phyloP scores from a whole-genome alignment of 2,888 invertebrate species.

The Orchestes rusci region DNA sequence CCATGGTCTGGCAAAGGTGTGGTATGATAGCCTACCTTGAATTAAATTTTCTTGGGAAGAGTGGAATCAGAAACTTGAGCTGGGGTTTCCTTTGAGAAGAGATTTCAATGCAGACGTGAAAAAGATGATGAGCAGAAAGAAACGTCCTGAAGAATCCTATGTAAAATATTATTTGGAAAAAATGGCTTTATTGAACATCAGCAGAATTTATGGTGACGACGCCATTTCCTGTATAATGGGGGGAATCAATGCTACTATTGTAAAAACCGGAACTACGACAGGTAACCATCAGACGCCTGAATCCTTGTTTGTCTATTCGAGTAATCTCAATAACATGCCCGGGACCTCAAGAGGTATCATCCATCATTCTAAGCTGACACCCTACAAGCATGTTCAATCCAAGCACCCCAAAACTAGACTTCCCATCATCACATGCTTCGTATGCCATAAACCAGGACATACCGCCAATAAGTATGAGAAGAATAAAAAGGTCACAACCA shows the following conservation, averaged over 20 bases:
- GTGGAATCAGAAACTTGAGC: slow-evolving; percentile 24
- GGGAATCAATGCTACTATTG: background rate
- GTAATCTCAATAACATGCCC: slow-evolving; percentile 6
- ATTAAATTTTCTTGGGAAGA: slow-evolving; percentile 25
- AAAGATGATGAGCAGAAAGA: slow-evolving; percentile 22
- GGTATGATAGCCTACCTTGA: slow-evolving; percentile 26
- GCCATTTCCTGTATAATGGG: background rate
- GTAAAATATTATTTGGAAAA: background rate
- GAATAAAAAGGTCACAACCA: background rate
- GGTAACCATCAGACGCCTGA: slow-evolving; percentile 25
- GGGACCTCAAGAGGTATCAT: background rate
- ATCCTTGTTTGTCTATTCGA: slow-evolving; percentile 17
- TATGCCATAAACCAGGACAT: slow-evolving; percentile 5
- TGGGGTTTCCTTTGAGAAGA: slow-evolving; percentile 19
- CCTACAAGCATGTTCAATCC: too few species aligned
- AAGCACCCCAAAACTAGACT: too few species aligned
- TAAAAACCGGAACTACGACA: slow-evolving; percentile 22
- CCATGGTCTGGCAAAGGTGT: slow-evolving; percentile 26
- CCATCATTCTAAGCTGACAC: too few species aligned
- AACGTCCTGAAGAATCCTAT: slow-evolving; percentile 4
- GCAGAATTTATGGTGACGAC: background rate
- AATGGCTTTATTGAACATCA: background rate
- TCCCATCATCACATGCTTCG: too few species aligned
- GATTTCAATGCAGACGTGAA: slow-evolving; percentile 19
- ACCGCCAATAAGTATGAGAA: background rate